Conservation (phyloP, 2,797 vertebrate species). For the Xyrichtys novacula region DNA sequence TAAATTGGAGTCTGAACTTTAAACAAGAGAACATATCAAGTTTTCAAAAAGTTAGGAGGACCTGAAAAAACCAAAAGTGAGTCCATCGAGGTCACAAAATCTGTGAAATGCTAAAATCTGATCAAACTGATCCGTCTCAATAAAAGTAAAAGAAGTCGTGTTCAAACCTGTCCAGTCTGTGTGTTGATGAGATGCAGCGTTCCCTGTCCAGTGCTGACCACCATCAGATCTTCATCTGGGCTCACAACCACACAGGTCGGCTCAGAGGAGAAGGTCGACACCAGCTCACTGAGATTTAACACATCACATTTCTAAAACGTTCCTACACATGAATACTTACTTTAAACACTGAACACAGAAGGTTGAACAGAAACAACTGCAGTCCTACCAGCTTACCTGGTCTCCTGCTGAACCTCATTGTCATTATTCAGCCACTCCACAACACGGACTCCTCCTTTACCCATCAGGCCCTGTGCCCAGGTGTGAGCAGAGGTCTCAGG, state of each 20-base stretch:
- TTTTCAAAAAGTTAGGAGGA: too few species aligned
- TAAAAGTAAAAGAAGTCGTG: not conserved
- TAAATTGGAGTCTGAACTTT: too few species aligned
- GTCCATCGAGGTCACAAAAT: too few species aligned
- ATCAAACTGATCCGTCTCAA: too few species aligned
- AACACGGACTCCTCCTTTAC: constrained; percentile 44
- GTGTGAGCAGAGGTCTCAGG: constrained; percentile 66
- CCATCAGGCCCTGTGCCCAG: constrained; percentile 80
- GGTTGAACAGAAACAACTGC: too few species aligned
- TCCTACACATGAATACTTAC: too few species aligned
- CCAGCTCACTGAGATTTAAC: constrained; percentile 65
- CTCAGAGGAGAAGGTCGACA: constrained; percentile 78
- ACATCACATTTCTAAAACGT: too few species aligned
- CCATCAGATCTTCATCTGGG: constrained; percentile 76
- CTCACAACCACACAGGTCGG: constrained; percentile 82
- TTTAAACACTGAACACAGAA: too few species aligned
- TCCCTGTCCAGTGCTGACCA: constrained; percentile 86
- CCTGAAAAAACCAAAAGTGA: too few species aligned
- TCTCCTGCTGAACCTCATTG: constrained; percentile 2
- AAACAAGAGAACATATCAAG: too few species aligned
- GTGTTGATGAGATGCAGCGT: constrained; percentile 84
- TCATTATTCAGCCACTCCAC: constrained; percentile 80
- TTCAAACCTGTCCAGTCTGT: constrained; percentile 85
- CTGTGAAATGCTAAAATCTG: too few species aligned
- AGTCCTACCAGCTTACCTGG: constrained; percentile 62